phyloP scores from a whole-genome alignment of 2,888 invertebrate species.

The Stenoptilia bipunctidactyla region DNA sequence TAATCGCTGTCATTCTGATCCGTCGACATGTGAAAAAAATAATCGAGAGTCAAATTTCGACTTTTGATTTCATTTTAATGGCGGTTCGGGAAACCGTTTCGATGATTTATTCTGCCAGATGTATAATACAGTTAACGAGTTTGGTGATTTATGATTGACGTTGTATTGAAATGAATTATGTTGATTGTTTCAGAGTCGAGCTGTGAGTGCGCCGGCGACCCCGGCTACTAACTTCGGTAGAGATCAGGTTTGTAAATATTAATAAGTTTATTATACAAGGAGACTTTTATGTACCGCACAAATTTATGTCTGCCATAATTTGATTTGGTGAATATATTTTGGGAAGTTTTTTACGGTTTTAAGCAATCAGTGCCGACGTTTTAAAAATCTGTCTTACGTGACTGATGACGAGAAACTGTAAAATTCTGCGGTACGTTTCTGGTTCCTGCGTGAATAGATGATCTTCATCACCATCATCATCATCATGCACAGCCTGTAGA shows the following conservation, averaged over 20 bases:
- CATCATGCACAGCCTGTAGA: too few species aligned
- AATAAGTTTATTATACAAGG: too few species aligned
- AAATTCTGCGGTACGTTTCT: too few species aligned
- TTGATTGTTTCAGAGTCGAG: slow-evolving; percentile 56
- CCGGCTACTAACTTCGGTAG: slow-evolving; percentile 44
- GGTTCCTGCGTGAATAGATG: too few species aligned
- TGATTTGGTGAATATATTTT: too few species aligned
- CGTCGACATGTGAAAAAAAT: slow-evolving; percentile 28
- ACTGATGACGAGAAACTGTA: too few species aligned
- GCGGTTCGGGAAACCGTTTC: slow-evolving; percentile 24
- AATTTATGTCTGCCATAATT: too few species aligned
- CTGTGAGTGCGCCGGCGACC: slow-evolving; percentile 62
- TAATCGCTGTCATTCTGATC: neutral
- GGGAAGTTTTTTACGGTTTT: too few species aligned
- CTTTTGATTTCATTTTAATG: slow-evolving; percentile 51
- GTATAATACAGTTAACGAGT: neutral
- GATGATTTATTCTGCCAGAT: slow-evolving; percentile 4
- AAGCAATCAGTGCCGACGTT: too few species aligned
- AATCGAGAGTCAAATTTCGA: slow-evolving; percentile 36
- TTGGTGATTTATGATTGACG: slow-evolving; percentile 4
- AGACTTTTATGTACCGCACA: too few species aligned
- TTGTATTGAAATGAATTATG: slow-evolving; percentile 2
- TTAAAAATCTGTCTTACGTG: too few species aligned
- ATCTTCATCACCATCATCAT: too few species aligned
- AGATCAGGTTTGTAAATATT: slow-evolving; percentile 54